Conservation (phyloP, 2,888 invertebrate genomes). For the Ormia ochracea region DNA sequence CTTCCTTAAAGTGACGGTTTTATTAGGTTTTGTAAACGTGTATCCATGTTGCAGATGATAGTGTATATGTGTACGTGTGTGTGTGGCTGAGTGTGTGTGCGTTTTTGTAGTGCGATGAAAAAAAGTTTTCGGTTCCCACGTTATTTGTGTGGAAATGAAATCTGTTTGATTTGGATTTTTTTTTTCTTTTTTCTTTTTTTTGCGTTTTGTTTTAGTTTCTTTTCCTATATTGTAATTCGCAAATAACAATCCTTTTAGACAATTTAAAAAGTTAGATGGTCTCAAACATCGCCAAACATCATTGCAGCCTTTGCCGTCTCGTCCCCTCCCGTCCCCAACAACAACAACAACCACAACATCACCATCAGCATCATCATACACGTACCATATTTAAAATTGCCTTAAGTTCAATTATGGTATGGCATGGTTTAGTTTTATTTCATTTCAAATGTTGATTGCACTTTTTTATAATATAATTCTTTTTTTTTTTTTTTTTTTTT, state of each 20-base stretch:
- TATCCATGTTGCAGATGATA: too few relatives aligned
- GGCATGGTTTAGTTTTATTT: constrained; percentile 48
- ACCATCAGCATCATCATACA: constrained; percentile 52
- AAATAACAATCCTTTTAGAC: constrained; percentile 55
- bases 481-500: neutral
- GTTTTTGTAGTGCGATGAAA: constrained; percentile 53
- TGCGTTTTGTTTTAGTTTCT: constrained; percentile 32
- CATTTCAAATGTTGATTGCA: constrained; percentile 35
- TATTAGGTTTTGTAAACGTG: constrained; percentile 20
- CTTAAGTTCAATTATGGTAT: constrained; percentile 60
- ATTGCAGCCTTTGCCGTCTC: constrained; percentile 16
- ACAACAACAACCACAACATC: constrained; percentile 22
- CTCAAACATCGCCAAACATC: constrained; percentile 44
- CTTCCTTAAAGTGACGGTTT: constrained; percentile 58
- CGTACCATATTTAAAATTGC: constrained; percentile 62
- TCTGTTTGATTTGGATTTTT: constrained; percentile 49
- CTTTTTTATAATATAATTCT: too few relatives aligned
- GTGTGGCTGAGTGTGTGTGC: neutral
- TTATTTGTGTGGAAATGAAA: constrained; percentile 59
- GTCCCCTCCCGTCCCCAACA: constrained; percentile 1
- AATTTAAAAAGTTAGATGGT: constrained; percentile 50
- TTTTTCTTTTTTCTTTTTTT: too few relatives aligned
- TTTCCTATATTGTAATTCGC: constrained; percentile 37
- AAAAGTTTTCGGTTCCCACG: constrained; percentile 59
- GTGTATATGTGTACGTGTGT: too few relatives aligned